Base-by-base conservation (phyloP, 1,140 invertebrate species). In the Drosophila equinoxialis region DNA sequence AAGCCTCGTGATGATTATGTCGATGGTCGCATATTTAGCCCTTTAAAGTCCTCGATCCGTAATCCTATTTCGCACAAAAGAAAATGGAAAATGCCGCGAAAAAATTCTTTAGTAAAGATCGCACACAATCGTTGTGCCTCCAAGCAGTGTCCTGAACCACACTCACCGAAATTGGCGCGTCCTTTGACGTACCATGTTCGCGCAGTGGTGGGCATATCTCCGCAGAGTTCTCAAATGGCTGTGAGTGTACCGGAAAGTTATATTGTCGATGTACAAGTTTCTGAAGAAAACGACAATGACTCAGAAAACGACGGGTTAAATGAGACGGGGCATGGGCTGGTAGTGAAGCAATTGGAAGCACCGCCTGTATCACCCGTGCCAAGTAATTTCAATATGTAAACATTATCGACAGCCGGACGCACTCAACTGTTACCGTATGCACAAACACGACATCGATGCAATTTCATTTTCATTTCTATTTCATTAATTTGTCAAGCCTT, bases 221-320 rank as follows among this genome's bases (percentile, higher is more conserved):
- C 60, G 6, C 23, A n/a, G 8, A 51, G 45, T 17, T 51, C 30
- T 6, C n/a, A 51, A 17, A 13, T 51, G 42, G n/a, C n/a, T 11
- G 6, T 51, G 5, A 14, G 6, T 14, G 42, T 45, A 33, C 61
- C 61, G 17, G 61, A 45, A 42, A 63, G 37, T 26, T 63, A 63
- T 45, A 63, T 63, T 30, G 42, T 30, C 39, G 14, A 63, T 63
- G 61, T 63, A 42, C 20, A 63, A n/a, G 11, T 14, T 14, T 41
- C 41, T 35, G 26, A 33, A 1, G 55, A 33, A 30, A 33, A 13
- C n/a, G 10, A 35, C 3, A n/a, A 51, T 2, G 48, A 8, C 8
- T 10, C 3, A 8, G n/a, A 39, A 39, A 20, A 26, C 11, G 59
- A 61, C 0, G 8, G 20, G 3, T 5, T 39, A 13, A 39, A 39